A percentile compares a stretch with the other conserved stretches of the same genome.
phyloP scores from a whole-genome alignment of 2,113 vertebrate species.

The Piprites chloris region DNA sequence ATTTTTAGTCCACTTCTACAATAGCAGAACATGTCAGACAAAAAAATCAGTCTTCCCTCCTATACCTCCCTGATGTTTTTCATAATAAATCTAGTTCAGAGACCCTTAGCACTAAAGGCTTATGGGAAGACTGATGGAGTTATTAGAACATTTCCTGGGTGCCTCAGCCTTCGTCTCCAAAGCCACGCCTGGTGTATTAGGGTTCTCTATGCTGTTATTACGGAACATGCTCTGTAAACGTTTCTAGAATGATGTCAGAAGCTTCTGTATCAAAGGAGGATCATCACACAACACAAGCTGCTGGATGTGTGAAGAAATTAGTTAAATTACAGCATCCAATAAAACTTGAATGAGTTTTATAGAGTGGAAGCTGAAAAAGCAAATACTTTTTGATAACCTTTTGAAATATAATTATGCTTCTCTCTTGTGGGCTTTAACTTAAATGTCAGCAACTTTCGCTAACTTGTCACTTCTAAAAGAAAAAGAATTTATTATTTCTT shows the following conservation, averaged over 20 bases:
- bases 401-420: background rate
- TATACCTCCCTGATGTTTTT: background rate
- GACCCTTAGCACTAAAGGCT: background rate
- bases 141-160: background rate
- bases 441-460: background rate
- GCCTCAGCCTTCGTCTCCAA: background rate
- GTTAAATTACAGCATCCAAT: background rate
- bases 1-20: background rate
- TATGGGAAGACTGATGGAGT: background rate
- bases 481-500: background rate
- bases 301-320: background rate
- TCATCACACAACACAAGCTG: background rate
- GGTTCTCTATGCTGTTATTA: background rate
- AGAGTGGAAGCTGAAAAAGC: background rate
- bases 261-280: background rate
- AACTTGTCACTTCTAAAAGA: background rate
- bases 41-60: background rate
- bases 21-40: background rate
- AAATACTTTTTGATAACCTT: background rate
- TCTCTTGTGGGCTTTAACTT: background rate
- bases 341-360: background rate
- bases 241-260: background rate
- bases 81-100: background rate
- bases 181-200: background rate
- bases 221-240: accelerated